A percentile compares a stretch with the other conserved stretches of the same genome.
Evolutionary conservation across 1,140 invertebrate species (phyloP).

Genomic region (Acarapis woodi): DNA sequence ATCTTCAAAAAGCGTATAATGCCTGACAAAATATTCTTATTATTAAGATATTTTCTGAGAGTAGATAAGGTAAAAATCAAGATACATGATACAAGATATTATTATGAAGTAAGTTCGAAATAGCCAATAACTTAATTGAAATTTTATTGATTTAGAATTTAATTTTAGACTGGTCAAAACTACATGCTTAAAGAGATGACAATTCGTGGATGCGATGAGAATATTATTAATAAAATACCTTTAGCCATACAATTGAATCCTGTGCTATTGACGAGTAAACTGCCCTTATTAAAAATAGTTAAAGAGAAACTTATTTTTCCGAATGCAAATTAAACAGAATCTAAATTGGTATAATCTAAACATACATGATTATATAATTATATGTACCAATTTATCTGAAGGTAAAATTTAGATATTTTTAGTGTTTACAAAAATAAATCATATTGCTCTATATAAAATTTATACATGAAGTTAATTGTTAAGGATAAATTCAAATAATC

Average conservation of each 20-base stretch:
- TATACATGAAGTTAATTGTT: too few relatives aligned
- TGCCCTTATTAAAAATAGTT: neutral
- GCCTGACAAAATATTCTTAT: slow-evolving; percentile 67
- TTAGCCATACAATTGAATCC: neutral
- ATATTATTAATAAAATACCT: neutral
- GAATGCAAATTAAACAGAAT: neutral
- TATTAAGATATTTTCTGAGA: slow-evolving; percentile 66
- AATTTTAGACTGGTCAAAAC: slow-evolving; percentile 15
- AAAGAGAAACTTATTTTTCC: slow-evolving; percentile 9
- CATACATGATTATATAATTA: too few relatives aligned
- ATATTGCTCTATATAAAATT: too few relatives aligned
- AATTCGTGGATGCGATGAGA: slow-evolving; percentile 14
- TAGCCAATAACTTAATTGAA: slow-evolving; percentile 14
- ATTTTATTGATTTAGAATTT: slow-evolving; percentile 1
- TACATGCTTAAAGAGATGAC: slow-evolving; percentile 19
- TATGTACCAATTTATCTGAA: too few relatives aligned
- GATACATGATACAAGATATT: slow-evolving; percentile 68
- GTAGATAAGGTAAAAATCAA: slow-evolving; percentile 70
- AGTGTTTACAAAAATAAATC: too few relatives aligned
- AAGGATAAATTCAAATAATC: too few relatives aligned
- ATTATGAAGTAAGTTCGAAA: slow-evolving; percentile 30
- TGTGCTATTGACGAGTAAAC: neutral
- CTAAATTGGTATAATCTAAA: neutral
- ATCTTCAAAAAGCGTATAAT: slow-evolving; percentile 50
- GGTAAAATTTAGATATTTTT: too few relatives aligned